phyloP scores from a whole-genome alignment of 35 echinoderm and acorn worm species.

The Apostichopus parvimensis region DNA sequence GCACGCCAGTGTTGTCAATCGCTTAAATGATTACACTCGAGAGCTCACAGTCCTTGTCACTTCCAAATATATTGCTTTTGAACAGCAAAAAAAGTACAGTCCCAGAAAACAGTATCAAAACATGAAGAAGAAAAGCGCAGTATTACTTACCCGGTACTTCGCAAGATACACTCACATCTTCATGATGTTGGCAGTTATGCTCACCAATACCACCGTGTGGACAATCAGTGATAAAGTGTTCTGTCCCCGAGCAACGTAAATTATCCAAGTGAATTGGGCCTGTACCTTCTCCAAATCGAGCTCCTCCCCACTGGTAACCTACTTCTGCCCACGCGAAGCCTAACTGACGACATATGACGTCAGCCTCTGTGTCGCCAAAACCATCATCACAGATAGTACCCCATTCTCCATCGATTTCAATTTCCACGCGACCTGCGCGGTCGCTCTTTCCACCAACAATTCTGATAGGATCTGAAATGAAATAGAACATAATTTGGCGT shows the following conservation, averaged over 20 bases:
- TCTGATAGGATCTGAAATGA: slow-evolving; percentile 24
- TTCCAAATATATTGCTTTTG: no score
- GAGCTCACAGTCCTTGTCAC: no score
- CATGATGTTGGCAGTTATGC: slow-evolving; percentile 53
- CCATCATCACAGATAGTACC: slow-evolving; percentile 70
- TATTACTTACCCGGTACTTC: neutral
- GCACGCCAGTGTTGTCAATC: no score
- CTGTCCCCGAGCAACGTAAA: slow-evolving; percentile 36
- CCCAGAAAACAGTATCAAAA: no score
- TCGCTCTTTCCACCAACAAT: slow-evolving; percentile 44
- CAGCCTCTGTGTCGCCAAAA: slow-evolving; percentile 54
- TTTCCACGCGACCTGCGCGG: slow-evolving; percentile 52
- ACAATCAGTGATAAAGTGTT: slow-evolving; percentile 20
- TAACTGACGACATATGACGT: slow-evolving; percentile 57
- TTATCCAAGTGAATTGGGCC: slow-evolving; percentile 50
- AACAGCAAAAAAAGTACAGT: no score
- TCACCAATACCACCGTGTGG: slow-evolving; percentile 54
- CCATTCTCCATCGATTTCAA: slow-evolving; percentile 38
- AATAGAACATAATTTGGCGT: neutral
- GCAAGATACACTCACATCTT: slow-evolving; percentile 56
- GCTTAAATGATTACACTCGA: no score
- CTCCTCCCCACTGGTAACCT: neutral
- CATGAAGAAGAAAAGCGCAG: no score
- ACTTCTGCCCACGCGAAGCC: slow-evolving; percentile 44
- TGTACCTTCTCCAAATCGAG: slow-evolving; percentile 46